Conservation (phyloP, 2,888 invertebrate genomes). For the Elmis aenea region DNA sequence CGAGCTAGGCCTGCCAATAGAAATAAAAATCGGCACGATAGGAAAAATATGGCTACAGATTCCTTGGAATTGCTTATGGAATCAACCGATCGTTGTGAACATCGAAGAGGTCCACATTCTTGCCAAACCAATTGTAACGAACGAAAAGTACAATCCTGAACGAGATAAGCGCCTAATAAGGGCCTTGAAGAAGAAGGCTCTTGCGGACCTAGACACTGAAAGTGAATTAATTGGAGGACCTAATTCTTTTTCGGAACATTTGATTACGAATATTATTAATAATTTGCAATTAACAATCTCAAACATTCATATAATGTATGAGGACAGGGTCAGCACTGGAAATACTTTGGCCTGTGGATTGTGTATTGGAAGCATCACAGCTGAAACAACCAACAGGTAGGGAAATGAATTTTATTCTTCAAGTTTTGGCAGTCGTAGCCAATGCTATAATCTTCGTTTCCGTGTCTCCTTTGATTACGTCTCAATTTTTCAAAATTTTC, state of each 20-base stretch:
- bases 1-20: conserved; percentile 73
- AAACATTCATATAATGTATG: conserved; percentile 77
- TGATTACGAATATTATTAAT: conserved; percentile 71
- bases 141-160: conserved; percentile 65
- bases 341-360: conserved; percentile 69
- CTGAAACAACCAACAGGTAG: conserved; percentile 76
- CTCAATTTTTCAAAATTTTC: no score
- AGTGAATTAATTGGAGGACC: conserved; percentile 58
- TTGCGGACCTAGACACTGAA: conserved; percentile 62
- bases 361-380: conserved; percentile 70
- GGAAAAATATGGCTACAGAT: conserved; percentile 70
- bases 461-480: no score
- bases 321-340: conserved; percentile 65
- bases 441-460: no score
- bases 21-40: conserved; percentile 75
- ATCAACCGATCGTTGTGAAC: conserved; percentile 65
- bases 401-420: no score
- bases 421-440: no score
- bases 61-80: conserved; percentile 74
- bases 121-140: conserved; percentile 68
- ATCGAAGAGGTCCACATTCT: conserved; percentile 74
- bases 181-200: conserved; percentile 66
- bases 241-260: conserved; percentile 64
- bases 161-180: conserved; percentile 66
- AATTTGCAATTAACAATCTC: conserved; percentile 74